phyloP scores from a whole-genome alignment of 2,888 invertebrate genomes.

The Epinotia demarniana region DNA sequence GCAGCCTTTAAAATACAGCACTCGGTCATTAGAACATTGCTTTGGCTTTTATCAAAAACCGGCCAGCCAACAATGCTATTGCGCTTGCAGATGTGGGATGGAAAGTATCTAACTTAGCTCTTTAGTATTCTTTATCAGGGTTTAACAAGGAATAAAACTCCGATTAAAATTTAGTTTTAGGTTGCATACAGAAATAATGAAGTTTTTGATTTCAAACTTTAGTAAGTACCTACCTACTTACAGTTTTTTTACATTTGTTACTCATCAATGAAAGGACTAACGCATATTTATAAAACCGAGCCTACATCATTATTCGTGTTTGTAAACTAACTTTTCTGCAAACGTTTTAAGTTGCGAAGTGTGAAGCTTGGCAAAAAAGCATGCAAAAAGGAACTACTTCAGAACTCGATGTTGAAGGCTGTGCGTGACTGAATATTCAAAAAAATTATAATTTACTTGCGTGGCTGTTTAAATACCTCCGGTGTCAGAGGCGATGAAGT shows the following conservation, averaged over 20 bases:
- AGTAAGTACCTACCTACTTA: too few relatives aligned
- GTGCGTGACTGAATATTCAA: slow-evolving; percentile 79
- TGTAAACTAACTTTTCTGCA: not conserved
- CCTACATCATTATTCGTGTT: not conserved
- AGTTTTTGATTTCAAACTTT: too few relatives aligned
- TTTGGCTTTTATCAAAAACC: slow-evolving; percentile 48
- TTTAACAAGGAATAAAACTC: too few relatives aligned
- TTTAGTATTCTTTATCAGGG: not conserved
- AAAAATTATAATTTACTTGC: slow-evolving; percentile 68
- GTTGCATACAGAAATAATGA: too few relatives aligned
- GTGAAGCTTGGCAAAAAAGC: slow-evolving; percentile 57
- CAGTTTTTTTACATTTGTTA: not conserved
- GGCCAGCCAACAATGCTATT: slow-evolving; percentile 6
- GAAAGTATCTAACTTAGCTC: not conserved
- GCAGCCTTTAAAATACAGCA: slow-evolving; percentile 68
- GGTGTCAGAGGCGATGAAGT: slow-evolving; percentile 79
- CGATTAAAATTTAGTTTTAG: too few relatives aligned
- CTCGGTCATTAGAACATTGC: slow-evolving; percentile 71
- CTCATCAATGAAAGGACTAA: not conserved
- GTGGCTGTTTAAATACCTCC: slow-evolving; percentile 73
- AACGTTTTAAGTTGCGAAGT: not conserved
- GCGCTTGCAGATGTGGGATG: not conserved
- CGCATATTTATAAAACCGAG: not conserved
- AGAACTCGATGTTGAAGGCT: slow-evolving; percentile 63
- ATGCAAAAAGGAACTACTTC: slow-evolving; percentile 49